Evolutionary conservation across 1,140 invertebrate species (phyloP), one percentile per base, ranked within the genome.

Genomic region (Rhyacophila brunnea): DNA sequence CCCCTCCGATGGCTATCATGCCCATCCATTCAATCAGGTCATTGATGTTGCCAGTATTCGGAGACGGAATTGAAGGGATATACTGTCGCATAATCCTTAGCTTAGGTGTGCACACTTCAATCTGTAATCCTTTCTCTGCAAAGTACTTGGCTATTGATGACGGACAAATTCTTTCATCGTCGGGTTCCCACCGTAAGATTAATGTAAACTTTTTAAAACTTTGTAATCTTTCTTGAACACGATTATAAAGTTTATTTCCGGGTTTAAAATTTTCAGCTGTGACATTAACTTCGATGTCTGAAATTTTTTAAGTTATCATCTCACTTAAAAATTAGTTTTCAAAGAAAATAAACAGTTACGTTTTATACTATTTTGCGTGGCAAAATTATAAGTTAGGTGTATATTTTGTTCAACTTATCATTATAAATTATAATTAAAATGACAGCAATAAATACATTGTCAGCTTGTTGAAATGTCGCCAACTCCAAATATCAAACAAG

Each of bases 111-210:
- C 52, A 56, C n/a, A 15, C 19, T 48, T 68, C 67, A 6, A 83
- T 74, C 3, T 66, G 56, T 52, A 79, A 80, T 3, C 74, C 73
- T 34, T 58, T 67, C 53, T 75, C 67, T 20, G 72, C 17, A 63
- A 85, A 83, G 74, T 82, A 85, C 50, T 80, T 75, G 20, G 83
- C 83, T 32, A 83, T 58, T 0, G 83, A 85, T 11, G 84, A 85
- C 45, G 83, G 82, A 63, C 84, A 85, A 14, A 84, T 49, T 18
- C 72, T 71, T 60, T 72, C 69, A 15, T 74, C 75, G 67, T 77
- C 72, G 55, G 83, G 74, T 64, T 82, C 73, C 84, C 84, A 85
- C 28, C 70, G 65, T 35, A 84, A 6, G 45, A 84, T 71, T 11
- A 84, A 67, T 52, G 73, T 71, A 64, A 81, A 80, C 7, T 64